Base-by-base conservation (phyloP, 2,797 vertebrate species). In the Enteromius afrohamiltoni region DNA sequence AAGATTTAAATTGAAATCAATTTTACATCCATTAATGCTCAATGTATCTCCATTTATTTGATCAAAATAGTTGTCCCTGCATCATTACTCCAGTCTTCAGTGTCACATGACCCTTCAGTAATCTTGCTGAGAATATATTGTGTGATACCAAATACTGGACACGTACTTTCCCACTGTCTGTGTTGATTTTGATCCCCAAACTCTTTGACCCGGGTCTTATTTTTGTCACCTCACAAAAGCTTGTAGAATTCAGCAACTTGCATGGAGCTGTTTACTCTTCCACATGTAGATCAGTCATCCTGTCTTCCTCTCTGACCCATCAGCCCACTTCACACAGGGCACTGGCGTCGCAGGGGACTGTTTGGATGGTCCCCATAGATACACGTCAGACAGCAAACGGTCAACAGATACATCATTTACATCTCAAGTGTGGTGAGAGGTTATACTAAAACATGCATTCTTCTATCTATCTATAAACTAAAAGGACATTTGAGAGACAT, bases 231-330 rank as follows among this genome's bases (percentile, higher is more conserved):
- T 90, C 70, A 85, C 92, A 90, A 45, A 68, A 55, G 26, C 78
- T 10, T 91, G 91, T 84, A 87, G 88, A 93, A 92, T 93, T 92
- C 85, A 88, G 88, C 92, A 90, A 77, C 62, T 51, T 21, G 65
- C 60, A 86, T 88, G 76, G 37, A 70, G 80, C 49, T 31, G 81
- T 60, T 21, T 76, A 29, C 82, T 40, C 77, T 55, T 80, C 80
- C 87, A 86, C 85, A 89, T 89, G 75, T 62, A 69, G 74, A 89
- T 85, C 70, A 65, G 58, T 87, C 86, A 87, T 68, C 77, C 79
- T 53, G 84, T 78, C 31, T 31, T 37, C 26, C 60, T 45, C 55
- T 45, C 53, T 53, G 10, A 49, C 8, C 4, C 16, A 79, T 84
- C 82, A 49, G 76, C 78, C 70, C 55, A 81, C 85, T 19, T n/a